Percentiles rank a stretch among this genome's conserved stretches.
These are phyloP conservation scores for Hiodon tergisus DNA, from an alignment of 2,113 vertebrate genomes.

Conservation along the genomic window DNA sequence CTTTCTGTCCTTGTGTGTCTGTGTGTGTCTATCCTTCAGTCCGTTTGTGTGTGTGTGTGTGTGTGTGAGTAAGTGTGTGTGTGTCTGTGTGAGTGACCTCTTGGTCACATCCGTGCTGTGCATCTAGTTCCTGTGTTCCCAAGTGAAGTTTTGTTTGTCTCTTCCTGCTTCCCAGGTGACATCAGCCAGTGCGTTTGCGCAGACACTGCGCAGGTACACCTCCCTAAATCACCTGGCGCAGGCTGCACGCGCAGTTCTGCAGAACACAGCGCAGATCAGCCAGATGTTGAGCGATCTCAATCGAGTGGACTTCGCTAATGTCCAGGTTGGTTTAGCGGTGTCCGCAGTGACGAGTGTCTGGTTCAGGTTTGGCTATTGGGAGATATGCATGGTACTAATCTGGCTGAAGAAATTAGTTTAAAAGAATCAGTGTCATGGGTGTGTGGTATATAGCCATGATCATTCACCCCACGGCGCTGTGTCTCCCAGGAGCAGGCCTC, in stretches of 20 bases:
- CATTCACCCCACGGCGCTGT: background rate
- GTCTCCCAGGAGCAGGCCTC: conserved; percentile 82
- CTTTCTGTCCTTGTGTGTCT: no score
- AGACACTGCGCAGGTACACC: conserved; percentile 86
- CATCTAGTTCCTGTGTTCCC: background rate
- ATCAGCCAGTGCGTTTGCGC: conserved; percentile 83
- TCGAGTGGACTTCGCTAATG: conserved; percentile 87
- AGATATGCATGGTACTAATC: background rate
- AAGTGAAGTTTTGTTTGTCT: background rate
- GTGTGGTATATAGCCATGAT: background rate
- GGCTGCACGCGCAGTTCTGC: conserved; percentile 83
- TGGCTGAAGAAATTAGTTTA: no score
- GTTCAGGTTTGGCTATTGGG: background rate
- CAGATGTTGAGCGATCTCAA: conserved; percentile 93
- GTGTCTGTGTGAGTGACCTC: no score
- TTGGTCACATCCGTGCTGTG: background rate
- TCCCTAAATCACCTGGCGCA: conserved; percentile 87
- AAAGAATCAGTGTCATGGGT: background rate
- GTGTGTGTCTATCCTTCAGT: no score
- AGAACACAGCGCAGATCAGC: conserved; percentile 88
- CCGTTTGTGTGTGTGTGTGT: no score
- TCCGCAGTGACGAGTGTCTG: background rate
- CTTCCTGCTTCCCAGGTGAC: conserved; percentile 62
- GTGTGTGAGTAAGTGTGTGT: no score
- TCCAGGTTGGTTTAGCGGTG: conserved; percentile 62